phyloP scores from a whole-genome alignment of 2,113 vertebrate species.

The Eudyptes chrysolophus region DNA sequence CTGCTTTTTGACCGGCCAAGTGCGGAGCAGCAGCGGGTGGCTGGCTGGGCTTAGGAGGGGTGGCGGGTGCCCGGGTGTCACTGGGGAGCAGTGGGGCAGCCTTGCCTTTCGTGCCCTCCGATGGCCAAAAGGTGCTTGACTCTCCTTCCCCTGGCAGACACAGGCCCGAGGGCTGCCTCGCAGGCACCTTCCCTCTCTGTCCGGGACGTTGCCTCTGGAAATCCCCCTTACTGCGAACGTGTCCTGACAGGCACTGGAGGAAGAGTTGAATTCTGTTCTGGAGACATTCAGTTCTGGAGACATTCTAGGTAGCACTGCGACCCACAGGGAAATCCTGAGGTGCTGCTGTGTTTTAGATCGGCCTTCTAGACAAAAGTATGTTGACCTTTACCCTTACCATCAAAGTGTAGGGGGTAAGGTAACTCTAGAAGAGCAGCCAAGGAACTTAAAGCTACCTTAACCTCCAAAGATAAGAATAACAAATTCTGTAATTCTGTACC shows the following conservation, averaged over 20 bases:
- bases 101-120: neutral
- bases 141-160: neutral
- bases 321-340: neutral
- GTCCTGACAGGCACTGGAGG: neutral
- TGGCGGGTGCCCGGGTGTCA: too few species aligned
- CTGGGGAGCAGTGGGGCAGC: fast-evolving
- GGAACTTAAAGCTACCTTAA: neutral
- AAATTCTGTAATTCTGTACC: neutral
- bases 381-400: neutral
- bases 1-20: fast-evolving
- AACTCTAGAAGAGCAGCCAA: neutral
- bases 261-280: neutral
- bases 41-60: neutral
- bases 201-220: fast-evolving
- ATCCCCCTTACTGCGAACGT: too few species aligned
- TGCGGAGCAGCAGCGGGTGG: fast-evolving
- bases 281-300: neutral
- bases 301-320: neutral
- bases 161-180: fast-evolving
- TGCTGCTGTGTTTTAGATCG: neutral
- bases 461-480: neutral
- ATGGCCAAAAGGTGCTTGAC: too few species aligned
- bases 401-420: too few species aligned
- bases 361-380: neutral
- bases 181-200: neutral